Percentiles rank a stretch among this genome's conserved stretches.
Conservation (phyloP, 2,113 vertebrate species). For the Pelmatolapia mariae region DNA sequence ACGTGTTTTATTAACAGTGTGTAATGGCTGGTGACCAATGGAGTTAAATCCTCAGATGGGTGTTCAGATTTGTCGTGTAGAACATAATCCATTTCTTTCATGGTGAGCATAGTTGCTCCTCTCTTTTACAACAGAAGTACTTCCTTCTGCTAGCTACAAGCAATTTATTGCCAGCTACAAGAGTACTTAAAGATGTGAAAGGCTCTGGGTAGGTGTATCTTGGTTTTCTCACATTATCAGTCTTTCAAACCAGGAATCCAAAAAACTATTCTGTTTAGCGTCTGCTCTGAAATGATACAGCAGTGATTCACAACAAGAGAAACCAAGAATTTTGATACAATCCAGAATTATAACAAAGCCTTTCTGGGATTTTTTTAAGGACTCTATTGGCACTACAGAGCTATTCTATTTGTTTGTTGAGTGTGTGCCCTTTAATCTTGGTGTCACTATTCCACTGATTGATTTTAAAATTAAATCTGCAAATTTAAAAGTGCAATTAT, state of each 20-base stretch:
- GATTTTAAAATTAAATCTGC: neutral
- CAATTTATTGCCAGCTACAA: neutral
- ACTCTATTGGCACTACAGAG: neutral
- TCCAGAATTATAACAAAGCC: neutral
- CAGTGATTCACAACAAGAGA: neutral
- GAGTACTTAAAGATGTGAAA: neutral
- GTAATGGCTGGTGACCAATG: neutral
- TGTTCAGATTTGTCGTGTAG: neutral
- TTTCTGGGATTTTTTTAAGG: neutral
- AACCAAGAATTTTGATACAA: neutral
- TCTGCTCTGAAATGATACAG: neutral
- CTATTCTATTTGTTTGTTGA: neutral
- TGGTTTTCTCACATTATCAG: neutral
- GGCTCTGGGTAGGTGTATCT: neutral
- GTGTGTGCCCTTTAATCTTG: neutral
- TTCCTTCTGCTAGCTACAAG: neutral
- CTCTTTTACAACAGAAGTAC: neutral
- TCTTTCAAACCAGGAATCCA: neutral
- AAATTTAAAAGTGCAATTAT: neutral
- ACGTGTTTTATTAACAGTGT: neutral
- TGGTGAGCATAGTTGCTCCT: neutral
- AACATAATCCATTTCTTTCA: neutral
- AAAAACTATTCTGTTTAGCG: neutral
- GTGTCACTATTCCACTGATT: neutral
- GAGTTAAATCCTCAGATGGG: neutral